Base-by-base conservation (phyloP, 2,888 invertebrate species). In the Papilio elwesi region DNA sequence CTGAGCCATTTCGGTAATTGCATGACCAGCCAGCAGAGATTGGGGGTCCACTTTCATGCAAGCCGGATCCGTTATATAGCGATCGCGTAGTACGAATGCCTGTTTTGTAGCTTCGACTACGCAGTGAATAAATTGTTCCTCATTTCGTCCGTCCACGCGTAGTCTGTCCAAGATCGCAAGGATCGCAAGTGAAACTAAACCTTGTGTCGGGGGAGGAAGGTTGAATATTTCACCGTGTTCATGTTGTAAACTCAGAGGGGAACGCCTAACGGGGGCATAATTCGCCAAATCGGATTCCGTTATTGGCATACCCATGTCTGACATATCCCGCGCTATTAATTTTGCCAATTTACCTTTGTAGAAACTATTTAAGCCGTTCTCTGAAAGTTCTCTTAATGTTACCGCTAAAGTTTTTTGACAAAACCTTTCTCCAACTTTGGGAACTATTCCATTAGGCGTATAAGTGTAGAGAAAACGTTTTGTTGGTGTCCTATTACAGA, bases 151-250 rank as follows among this genome's bases (percentile, higher is more conserved):
- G 76, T 88, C 83, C 70, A 91, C 83, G 48, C 85, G 79, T 75
- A 92, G 81, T 74, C 86, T 85, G 52, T 93, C 91, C 76, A 92
- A 80, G 16, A 92, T 84, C 49, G 90, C 91, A 55, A 92, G 85
- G 73, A 93, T 83, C 9, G 85, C 80, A 57, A 93, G 77, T 1
- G 92, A 92, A 75, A 88, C 85, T 76, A 89, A 75, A 7, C 93
- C 93, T 81, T 92, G 92, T n/a, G 93, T 88, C n/a, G 93, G 93
- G 51, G 93, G 91, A 48, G 92, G 92, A 74, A 85, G 76, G 76
- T 93, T 92, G 66, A 83, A 89, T 70, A 93, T 62, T 69, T 90
- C 88, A 0, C 91, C 92, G 59, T 84, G 79, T 53, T 82, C 85
- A 71, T 91, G 92, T 48, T 80, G 68, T 73, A 91, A 79, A 75